Conservation (phyloP, 2,797 vertebrate genomes). For the Oryzias dopingdopingensis region DNA sequence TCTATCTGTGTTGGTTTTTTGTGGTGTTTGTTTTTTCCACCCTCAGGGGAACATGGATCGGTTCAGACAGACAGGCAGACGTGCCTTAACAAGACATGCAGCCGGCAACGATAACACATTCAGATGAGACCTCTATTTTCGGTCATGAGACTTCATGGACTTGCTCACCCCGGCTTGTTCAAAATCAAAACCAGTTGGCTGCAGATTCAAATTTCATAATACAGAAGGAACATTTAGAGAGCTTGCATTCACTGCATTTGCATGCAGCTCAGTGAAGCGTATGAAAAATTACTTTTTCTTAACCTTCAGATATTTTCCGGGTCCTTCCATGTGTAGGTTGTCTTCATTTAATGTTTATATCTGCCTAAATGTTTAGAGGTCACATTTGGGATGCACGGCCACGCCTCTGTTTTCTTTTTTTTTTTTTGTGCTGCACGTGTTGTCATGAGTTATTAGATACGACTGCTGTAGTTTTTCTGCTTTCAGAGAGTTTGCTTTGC, state of each 20-base stretch:
- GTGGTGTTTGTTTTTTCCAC: conserved; percentile 48
- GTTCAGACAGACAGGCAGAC: conserved; percentile 62
- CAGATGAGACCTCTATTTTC: conserved; percentile 64
- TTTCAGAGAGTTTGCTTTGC: conserved; percentile 38
- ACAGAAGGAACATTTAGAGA: conserved; percentile 16
- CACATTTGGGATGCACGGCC: conserved; percentile 30
- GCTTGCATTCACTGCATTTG: neutral
- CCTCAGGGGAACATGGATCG: conserved; percentile 44
- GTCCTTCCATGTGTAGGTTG: conserved; percentile 6
- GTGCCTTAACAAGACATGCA: conserved; percentile 70
- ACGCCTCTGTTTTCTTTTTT: conserved; percentile 41
- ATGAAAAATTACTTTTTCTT: too few relatives aligned
- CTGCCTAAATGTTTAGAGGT: conserved; percentile 30
- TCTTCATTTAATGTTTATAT: conserved; percentile 45
- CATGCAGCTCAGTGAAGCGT: neutral
- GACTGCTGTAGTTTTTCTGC: conserved; percentile 48
- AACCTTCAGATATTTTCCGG: too few relatives aligned
- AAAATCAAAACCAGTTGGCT: conserved; percentile 53
- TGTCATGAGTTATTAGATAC: conserved; percentile 57
- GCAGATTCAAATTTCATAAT: conserved; percentile 37
- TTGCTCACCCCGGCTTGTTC: conserved; percentile 46
- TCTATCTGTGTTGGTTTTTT: conserved; percentile 29
- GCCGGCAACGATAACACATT: conserved; percentile 60
- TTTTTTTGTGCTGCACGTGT: conserved; percentile 61
- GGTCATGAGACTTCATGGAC: conserved; percentile 64